Conservation (phyloP, 2,888 invertebrate genomes). For the Rotaria sp. region DNA sequence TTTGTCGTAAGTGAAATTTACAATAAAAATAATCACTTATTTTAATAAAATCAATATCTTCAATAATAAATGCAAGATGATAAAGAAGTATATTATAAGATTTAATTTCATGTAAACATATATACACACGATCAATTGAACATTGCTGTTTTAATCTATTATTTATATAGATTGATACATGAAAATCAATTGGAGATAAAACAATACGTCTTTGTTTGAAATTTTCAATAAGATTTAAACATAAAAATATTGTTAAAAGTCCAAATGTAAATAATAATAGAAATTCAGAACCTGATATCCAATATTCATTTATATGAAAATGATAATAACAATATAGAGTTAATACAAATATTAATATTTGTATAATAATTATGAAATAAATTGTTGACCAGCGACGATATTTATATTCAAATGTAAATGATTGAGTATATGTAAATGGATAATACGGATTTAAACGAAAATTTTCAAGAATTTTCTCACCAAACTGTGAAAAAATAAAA, state of each 20-base stretch:
- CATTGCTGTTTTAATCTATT: neutral
- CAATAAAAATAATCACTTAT: neutral
- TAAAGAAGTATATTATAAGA: neutral
- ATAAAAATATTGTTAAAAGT: neutral
- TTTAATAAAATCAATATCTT: constrained; percentile 19
- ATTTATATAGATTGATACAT: neutral
- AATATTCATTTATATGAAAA: neutral
- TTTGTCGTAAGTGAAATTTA: neutral
- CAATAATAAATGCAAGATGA: constrained; percentile 25
- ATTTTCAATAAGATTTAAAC: constrained; percentile 4
- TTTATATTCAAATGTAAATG: constrained; percentile 3
- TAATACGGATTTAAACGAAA: constrained; percentile 18
- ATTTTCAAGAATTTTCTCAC: neutral
- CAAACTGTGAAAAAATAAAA: neutral
- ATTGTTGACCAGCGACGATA: constrained; percentile 15
- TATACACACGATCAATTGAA: constrained; percentile 14
- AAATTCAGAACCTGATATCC: neutral
- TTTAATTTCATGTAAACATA: neutral
- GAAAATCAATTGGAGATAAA: neutral
- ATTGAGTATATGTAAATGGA: neutral
- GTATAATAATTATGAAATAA: neutral
- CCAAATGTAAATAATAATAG: neutral
- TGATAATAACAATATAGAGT: neutral
- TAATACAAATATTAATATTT: neutral
- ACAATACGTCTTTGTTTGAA: neutral